Evolutionary conservation across 2,888 invertebrate genomes (phyloP).

Genomic region (Coremacera marginata): DNA sequence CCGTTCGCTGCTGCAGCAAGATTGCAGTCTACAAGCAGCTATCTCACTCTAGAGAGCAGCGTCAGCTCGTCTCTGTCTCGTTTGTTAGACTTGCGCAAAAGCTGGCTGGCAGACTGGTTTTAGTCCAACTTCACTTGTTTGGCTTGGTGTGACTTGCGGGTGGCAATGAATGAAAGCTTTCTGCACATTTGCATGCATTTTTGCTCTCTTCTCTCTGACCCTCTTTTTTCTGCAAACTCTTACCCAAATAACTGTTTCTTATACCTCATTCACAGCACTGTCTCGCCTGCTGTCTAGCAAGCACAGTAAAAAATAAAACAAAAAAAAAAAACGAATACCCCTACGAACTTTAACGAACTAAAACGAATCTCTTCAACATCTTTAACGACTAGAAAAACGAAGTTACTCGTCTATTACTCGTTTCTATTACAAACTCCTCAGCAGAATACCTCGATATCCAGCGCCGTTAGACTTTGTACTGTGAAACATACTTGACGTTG

Average conservation of each 20-base stretch:
- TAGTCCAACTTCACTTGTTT: not conserved
- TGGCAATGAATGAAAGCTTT: not conserved
- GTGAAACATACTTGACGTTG: slow-evolving; percentile 21
- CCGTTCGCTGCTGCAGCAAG: slow-evolving; percentile 43
- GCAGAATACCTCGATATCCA: slow-evolving; percentile 55
- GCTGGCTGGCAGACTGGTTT: slow-evolving; percentile 12
- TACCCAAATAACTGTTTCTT: slow-evolving; percentile 4
- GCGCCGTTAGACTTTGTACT: slow-evolving; percentile 52
- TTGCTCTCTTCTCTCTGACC: not conserved
- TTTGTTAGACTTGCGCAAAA: slow-evolving; percentile 26
- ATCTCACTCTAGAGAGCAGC: slow-evolving; percentile 31
- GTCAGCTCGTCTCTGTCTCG: slow-evolving; percentile 30
- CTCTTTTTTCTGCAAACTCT: not conserved
- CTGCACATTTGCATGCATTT: not conserved
- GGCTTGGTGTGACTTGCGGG: not conserved
- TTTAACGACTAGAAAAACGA: slow-evolving; percentile 9
- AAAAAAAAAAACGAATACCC: too few relatives aligned
- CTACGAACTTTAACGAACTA: not conserved
- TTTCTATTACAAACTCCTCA: slow-evolving; percentile 41
- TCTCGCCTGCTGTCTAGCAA: slow-evolving; percentile 42
- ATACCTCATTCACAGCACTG: not conserved
- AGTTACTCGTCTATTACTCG: not conserved
- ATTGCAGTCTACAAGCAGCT: slow-evolving; percentile 21
- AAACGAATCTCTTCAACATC: not conserved
- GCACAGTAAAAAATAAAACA: not conserved